Conservation (phyloP, 2,113 vertebrate genomes). For the Cyanoderma ruficeps region DNA sequence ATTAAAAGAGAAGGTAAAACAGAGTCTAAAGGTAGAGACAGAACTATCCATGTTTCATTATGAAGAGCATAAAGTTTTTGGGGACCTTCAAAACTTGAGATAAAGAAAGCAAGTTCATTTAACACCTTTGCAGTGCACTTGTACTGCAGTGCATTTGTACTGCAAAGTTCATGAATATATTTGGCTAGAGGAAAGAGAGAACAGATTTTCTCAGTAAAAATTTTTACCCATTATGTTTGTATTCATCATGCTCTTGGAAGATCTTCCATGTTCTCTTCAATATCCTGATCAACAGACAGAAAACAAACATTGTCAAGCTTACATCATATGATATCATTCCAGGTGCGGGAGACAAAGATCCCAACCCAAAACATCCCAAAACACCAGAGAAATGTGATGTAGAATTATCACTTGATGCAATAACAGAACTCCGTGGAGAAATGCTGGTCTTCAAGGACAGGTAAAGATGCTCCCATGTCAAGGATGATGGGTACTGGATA, state of each 20-base stretch:
- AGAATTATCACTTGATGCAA: conserved; percentile 85
- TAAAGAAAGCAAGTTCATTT: neutral
- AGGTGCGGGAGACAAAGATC: conserved; percentile 76
- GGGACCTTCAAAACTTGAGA: neutral
- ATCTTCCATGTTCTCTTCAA: neutral
- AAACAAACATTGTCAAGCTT: neutral
- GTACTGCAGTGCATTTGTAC: neutral
- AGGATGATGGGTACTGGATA: neutral
- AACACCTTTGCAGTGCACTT: neutral
- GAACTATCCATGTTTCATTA: neutral
- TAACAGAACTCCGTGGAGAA: conserved; percentile 87
- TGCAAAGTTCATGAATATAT: neutral
- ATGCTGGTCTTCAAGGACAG: conserved; percentile 90
- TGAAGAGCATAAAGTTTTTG: neutral
- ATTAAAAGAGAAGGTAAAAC: neutral
- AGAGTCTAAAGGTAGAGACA: neutral
- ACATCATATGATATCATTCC: neutral
- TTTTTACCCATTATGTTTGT: neutral
- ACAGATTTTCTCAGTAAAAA: neutral
- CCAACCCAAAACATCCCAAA: conserved; percentile 75
- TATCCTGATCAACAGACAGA: neutral
- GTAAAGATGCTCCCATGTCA: conserved; percentile 56
- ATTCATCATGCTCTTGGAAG: neutral
- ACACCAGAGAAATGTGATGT: conserved; percentile 89
- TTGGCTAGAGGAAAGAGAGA: neutral